Base-by-base conservation (phyloP, 2,888 invertebrate species). In the Hermodice carunculata region DNA sequence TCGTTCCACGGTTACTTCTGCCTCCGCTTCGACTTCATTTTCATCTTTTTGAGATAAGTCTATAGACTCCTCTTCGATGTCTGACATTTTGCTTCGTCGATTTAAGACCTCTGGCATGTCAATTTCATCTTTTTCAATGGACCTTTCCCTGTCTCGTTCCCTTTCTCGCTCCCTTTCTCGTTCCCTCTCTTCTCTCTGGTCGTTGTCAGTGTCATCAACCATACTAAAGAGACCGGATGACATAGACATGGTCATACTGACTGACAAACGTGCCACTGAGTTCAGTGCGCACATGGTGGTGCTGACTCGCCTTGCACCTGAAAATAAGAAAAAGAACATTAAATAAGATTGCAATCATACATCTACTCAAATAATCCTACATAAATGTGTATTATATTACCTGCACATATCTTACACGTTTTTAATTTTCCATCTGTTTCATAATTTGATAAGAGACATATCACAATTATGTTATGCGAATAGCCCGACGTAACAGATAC, bases 161-260 rank as follows among this genome's bases (percentile, higher is more conserved):
- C 42, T 57, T 29, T 54, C 54, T 19, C 43, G 42, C 43, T 54
- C 43, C 29, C 42, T 24, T n/a, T n/a, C n/a, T 29, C 43, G 54
- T 31, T 59, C 48, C 46, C 31, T 58, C 26, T 59, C 42, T 14
- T 59, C 48, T 4, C 52, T 46, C 19, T 62, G 60, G 26, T 59
- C 49, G 28, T 57, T 40, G 24, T 58, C 42, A 22, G 46, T 57
- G 28, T 58, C 64, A 11, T 64, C 64, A 11, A 46, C 58, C 52
- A 64, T 59, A 44, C 64, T 64, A 53, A 66, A 73, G 26, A 72
- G 64, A 1, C 73, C 69, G 11, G 73, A 73, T n/a, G 73, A 73
- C 70, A 73, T 73, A 46, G 73, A 67, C 73, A 73, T 73, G 28
- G 73, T 73, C 73, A 73, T 73, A 40, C 61, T 61, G 51, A 73